Evolutionary conservation across 1,140 invertebrate genomes (phyloP).

Genomic region (Hyphantria cunea): DNA sequence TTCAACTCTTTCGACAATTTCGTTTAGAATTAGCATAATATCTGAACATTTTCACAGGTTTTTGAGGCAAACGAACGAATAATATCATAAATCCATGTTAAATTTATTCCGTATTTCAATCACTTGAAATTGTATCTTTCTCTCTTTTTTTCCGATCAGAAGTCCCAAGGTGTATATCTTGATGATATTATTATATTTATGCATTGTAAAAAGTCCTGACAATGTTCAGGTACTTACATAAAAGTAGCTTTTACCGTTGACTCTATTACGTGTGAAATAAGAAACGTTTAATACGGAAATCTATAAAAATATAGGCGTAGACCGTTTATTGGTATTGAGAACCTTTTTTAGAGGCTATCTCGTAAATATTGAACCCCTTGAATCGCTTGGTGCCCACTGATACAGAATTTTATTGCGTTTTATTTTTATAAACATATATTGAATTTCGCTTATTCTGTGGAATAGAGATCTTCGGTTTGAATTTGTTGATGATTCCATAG

Average conservation of each 20-base stretch:
- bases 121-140: no score
- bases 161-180: not conserved
- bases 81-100: no score
- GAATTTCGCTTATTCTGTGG: constrained; percentile 42
- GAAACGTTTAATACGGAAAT: constrained; percentile 18
- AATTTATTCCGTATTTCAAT: no score
- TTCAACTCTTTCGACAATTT: no score
- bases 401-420: constrained; percentile 66
- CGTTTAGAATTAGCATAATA: no score
- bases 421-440: constrained; percentile 56
- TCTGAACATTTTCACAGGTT: no score
- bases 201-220: not conserved
- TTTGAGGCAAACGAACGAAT: no score
- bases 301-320: constrained; percentile 25
- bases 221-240: not conserved
- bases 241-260: constrained; percentile 8
- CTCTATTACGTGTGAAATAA: constrained; percentile 19
- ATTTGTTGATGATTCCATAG: not conserved
- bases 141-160: no score
- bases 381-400: constrained; percentile 55
- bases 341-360: constrained; percentile 41
- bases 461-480: constrained; percentile 16
- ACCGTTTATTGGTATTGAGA: constrained; percentile 28
- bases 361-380: constrained; percentile 52
- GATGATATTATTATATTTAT: not conserved